These are phyloP conservation scores for Carduelis carduelis DNA, from an alignment of 2,797 vertebrate species.

Conservation along the genomic window DNA sequence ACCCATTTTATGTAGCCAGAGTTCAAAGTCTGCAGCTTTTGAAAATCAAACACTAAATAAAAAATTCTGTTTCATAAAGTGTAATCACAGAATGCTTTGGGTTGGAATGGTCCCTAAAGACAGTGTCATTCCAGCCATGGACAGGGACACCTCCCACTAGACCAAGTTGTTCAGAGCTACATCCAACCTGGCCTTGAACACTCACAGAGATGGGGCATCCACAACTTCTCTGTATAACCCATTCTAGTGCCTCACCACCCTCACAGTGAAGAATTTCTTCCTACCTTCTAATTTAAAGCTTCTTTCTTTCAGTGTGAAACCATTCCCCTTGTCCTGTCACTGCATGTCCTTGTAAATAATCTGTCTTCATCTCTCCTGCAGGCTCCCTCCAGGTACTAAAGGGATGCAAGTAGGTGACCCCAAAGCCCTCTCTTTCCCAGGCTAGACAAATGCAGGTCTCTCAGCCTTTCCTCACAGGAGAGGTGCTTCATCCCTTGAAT, in stretches of 20 bases:
- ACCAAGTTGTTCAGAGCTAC: neutral
- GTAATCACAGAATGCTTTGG: neutral
- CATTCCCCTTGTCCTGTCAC: neutral
- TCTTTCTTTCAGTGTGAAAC: neutral
- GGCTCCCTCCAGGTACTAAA: neutral
- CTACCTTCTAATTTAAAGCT: neutral
- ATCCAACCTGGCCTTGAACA: neutral
- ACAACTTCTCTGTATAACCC: neutral
- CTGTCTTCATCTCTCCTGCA: neutral
- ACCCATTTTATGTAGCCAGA: neutral
- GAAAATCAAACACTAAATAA: neutral
- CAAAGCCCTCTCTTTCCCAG: neutral
- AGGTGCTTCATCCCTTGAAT: neutral
- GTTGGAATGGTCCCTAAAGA: neutral
- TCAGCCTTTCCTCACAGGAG: neutral
- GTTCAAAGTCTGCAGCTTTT: neutral
- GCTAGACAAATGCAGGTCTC: neutral
- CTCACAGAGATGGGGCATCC: neutral
- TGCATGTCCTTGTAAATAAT: neutral
- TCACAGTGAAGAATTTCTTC: neutral
- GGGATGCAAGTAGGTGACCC: neutral
- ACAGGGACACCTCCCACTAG: neutral
- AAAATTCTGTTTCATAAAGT: neutral
- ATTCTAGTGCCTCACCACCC: neutral
- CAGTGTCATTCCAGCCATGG: rapidly evolving